These are phyloP conservation scores for Melipona bicolor DNA, from an alignment of 2,888 invertebrate species.

Conservation along the genomic window DNA sequence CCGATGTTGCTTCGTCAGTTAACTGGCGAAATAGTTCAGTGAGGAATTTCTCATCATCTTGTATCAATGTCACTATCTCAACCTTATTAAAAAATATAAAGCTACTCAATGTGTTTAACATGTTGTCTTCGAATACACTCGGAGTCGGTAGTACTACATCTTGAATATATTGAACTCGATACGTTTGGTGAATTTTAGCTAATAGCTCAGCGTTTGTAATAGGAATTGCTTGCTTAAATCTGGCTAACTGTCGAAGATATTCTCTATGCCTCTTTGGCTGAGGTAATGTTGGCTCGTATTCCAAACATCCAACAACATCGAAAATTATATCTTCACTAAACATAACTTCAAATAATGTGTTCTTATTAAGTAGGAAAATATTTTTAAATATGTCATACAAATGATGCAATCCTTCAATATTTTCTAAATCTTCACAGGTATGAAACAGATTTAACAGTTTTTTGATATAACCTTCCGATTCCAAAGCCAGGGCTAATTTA, in stretches of 20 bases:
- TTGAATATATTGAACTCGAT: constrained; percentile 99
- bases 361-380: constrained; percentile 99
- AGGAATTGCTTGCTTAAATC: constrained; percentile 96
- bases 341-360: constrained; percentile 98
- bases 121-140: constrained; percentile 99
- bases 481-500: constrained; percentile 96
- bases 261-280: constrained; percentile 97
- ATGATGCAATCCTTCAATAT: constrained; percentile 96
- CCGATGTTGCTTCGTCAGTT: constrained; percentile 94
- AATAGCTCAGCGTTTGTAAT: constrained; percentile 97
- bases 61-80: constrained; percentile 98
- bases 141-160: constrained; percentile 99
- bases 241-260: constrained; percentile 96
- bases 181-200: constrained; percentile 99
- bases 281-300: constrained; percentile 96
- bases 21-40: constrained; percentile 97
- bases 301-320: constrained; percentile 98
- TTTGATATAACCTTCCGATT: constrained; percentile 97
- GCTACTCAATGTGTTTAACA: constrained; percentile 98
- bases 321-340: constrained; percentile 98
- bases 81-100: constrained; percentile 99
- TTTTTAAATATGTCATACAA: constrained; percentile 99
- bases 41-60: constrained; percentile 99
- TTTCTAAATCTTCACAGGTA: constrained; percentile 98
- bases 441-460: constrained; percentile 97